Evolutionary conservation across 37 sponge, comb jelly and placozoan species (phyloP).

Genomic region (Aphrocallistes beatrix): DNA sequence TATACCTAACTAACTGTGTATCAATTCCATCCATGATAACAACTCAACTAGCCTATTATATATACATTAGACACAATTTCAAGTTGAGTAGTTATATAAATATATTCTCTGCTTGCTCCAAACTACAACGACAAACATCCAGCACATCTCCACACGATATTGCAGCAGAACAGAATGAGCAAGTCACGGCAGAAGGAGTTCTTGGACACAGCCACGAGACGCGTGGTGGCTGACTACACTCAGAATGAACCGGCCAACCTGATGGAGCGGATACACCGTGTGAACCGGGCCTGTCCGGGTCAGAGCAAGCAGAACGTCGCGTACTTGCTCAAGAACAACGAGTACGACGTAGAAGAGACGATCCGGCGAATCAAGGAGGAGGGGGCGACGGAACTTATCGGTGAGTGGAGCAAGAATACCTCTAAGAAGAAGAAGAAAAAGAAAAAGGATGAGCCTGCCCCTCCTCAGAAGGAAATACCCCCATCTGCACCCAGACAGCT

Average conservation of each 20-base stretch:
- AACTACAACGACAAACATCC: neutral
- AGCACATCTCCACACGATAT: no score
- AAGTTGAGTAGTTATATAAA: neutral
- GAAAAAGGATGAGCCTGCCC: neutral
- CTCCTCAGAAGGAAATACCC: neutral
- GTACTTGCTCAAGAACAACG: neutral
- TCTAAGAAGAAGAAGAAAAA: neutral
- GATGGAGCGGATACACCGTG: constrained; percentile 5
- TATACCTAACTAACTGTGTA: no score
- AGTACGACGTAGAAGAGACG: neutral
- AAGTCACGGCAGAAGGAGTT: neutral
- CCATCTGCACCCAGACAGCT: neutral
- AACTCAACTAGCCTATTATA: no score
- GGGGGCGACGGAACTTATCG: neutral
- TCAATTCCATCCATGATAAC: no score
- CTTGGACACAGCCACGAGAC: neutral
- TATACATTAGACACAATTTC: no score
- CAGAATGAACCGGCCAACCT: neutral
- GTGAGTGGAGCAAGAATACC: neutral
- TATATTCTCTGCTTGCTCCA: neutral
- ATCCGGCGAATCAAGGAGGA: neutral
- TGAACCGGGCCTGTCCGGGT: neutral
- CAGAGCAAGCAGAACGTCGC: constrained; percentile 11
- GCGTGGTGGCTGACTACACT: neutral
- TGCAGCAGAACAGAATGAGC: neutral